phyloP scores from a whole-genome alignment of 2,888 invertebrate species.

The Dyspetes luteomarginatus region DNA sequence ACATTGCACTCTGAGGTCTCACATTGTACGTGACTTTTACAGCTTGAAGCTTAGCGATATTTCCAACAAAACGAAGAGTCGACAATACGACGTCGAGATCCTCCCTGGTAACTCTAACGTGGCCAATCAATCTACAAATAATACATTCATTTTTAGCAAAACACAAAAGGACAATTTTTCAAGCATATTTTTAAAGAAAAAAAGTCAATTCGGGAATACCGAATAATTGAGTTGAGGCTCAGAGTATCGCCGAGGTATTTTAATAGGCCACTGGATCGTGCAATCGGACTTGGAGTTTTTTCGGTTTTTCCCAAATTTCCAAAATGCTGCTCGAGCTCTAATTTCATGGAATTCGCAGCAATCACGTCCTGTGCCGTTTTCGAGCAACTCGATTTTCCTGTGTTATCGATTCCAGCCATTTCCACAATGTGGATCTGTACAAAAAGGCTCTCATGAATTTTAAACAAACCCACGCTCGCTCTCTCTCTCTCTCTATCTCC shows the following conservation, averaged over 20 bases:
- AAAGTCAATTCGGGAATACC: conserved; percentile 73
- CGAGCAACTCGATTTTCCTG: conserved; percentile 74
- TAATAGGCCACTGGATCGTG: conserved; percentile 79
- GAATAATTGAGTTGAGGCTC: conserved; percentile 77
- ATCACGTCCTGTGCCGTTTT: conserved; percentile 80
- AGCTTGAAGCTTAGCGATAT: conserved; percentile 66
- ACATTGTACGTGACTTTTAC: conserved; percentile 68
- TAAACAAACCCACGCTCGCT: neutral
- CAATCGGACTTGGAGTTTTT: conserved; percentile 71
- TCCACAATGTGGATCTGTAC: conserved; percentile 83
- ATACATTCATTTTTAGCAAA: conserved; percentile 4
- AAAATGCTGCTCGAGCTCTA: conserved; percentile 82
- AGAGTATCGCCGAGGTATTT: conserved; percentile 81
- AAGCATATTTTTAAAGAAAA: conserved; percentile 7
- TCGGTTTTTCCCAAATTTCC: conserved; percentile 69
- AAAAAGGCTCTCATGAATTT: conserved; percentile 1
- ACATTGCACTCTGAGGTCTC: conserved; percentile 70
- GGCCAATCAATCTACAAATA: conserved; percentile 81
- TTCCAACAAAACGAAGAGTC: conserved; percentile 81
- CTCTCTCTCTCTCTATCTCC: too few species aligned
- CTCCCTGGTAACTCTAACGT: conserved; percentile 78
- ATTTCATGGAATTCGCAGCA: conserved; percentile 81
- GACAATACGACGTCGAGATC: conserved; percentile 81
- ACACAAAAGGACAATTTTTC: neutral
- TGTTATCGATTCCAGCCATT: conserved; percentile 82